Percentiles rank a stretch among this genome's conserved stretches.
Evolutionary conservation across 1,140 invertebrate species (phyloP).

Genomic region (Lordiphosa mommai): DNA sequence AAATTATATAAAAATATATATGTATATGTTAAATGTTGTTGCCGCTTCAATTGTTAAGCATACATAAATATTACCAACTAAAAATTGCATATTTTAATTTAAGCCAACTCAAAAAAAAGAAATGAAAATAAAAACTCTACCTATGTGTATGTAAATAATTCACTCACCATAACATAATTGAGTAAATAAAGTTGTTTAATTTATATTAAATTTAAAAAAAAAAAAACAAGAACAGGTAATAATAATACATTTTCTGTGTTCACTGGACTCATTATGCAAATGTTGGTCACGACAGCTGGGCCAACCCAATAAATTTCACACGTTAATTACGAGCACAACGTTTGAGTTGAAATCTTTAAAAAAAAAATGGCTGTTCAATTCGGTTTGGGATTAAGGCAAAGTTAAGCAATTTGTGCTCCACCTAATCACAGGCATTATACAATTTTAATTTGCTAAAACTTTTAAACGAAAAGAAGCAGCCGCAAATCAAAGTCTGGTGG

Average conservation of each 20-base stretch:
- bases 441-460: conserved; percentile 70
- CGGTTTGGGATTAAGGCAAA: neutral
- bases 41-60: conserved; percentile 70
- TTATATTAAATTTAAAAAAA: conserved; percentile 55
- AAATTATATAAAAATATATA: conserved; percentile 24
- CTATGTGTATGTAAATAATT: conserved; percentile 58
- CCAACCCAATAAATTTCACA: conserved; percentile 52
- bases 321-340: conserved; percentile 43
- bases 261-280: conserved; percentile 50
- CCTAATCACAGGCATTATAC: conserved; percentile 70
- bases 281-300: conserved; percentile 40
- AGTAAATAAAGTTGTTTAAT: conserved; percentile 78
- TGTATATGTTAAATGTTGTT: conserved; percentile 73
- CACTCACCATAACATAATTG: conserved; percentile 56
- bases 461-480: conserved; percentile 53
- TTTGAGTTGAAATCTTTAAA: conserved; percentile 12
- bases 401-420: conserved; percentile 29
- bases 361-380: neutral
- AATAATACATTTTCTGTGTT: conserved; percentile 54
- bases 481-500: conserved; percentile 3
- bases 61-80: conserved; percentile 62
- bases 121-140: conserved; percentile 15
- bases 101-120: conserved; percentile 12
- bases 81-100: conserved; percentile 53
- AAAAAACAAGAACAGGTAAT: conserved; percentile 29